phyloP scores from a whole-genome alignment of 1,140 invertebrate species.

The Drosophila virilis region DNA sequence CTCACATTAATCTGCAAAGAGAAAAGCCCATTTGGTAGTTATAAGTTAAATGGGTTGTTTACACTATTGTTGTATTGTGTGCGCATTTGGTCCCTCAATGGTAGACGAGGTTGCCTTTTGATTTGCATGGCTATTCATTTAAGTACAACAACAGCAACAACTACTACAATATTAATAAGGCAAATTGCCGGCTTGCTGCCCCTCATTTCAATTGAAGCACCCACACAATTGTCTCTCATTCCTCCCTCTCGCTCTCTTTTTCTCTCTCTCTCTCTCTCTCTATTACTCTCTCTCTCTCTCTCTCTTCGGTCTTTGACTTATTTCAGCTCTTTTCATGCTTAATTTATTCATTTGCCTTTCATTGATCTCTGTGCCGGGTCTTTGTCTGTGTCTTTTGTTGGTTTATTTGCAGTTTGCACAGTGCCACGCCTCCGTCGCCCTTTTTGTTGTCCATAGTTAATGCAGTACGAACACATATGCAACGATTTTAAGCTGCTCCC shows the following conservation, averaged over 20 bases:
- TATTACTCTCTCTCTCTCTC: not conserved
- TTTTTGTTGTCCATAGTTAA: not conserved
- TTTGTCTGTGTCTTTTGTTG: slow-evolving; percentile 9
- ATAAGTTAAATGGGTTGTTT: slow-evolving; percentile 61
- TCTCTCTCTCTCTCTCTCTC: not conserved
- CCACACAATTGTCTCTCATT: slow-evolving; percentile 25
- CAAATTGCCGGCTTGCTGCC: slow-evolving; percentile 14
- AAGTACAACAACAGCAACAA: slow-evolving; percentile 29
- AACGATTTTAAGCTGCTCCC: not conserved
- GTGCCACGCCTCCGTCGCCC: slow-evolving; percentile 3
- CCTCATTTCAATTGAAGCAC: slow-evolving; percentile 46
- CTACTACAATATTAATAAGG: slow-evolving; percentile 14
- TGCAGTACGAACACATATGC: not conserved
- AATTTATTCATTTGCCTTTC: slow-evolving; percentile 35
- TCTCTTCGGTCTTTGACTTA: not conserved
- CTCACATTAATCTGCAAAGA: not conserved
- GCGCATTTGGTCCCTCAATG: slow-evolving; percentile 35
- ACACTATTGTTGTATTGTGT: slow-evolving; percentile 26
- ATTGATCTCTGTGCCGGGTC: slow-evolving; percentile 31
- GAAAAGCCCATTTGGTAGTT: slow-evolving; percentile 39
- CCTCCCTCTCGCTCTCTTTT: not conserved
- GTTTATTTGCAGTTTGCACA: not conserved
- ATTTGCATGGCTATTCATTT: slow-evolving; percentile 67
- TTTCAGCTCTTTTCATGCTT: slow-evolving; percentile 2
- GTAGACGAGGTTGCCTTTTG: slow-evolving; percentile 51